Conservation (phyloP, 2,888 invertebrate genomes). For the Peribatodes rhomboidaria region DNA sequence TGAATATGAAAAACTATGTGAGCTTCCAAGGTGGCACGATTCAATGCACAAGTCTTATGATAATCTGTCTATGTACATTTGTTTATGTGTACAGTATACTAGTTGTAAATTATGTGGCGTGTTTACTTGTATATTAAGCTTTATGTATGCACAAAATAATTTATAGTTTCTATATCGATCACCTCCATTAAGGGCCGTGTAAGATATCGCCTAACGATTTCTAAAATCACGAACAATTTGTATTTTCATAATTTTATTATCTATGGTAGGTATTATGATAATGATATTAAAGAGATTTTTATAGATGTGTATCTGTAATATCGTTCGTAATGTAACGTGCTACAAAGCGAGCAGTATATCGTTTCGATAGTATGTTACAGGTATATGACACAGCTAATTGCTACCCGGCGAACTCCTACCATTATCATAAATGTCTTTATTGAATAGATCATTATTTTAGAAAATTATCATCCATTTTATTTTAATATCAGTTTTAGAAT, state of each 20-base stretch:
- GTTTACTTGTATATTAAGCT: slow-evolving; percentile 71
- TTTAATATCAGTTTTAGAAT: slow-evolving; percentile 16
- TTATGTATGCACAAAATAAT: slow-evolving; percentile 68
- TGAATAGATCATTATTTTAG: slow-evolving; percentile 12
- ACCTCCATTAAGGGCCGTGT: slow-evolving; percentile 36
- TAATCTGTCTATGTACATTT: slow-evolving; percentile 66
- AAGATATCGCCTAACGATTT: slow-evolving; percentile 26
- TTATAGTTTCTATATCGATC: slow-evolving; percentile 52
- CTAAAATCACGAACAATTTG: slow-evolving; percentile 21
- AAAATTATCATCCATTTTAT: slow-evolving; percentile 16
- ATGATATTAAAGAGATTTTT: neutral
- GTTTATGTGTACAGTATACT: slow-evolving; percentile 70
- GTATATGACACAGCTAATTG: too few species aligned
- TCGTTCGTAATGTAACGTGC: too few species aligned
- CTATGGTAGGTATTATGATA: neutral
- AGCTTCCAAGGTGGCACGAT: slow-evolving; percentile 33
- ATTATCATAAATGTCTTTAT: slow-evolving; percentile 8
- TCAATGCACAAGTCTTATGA: slow-evolving; percentile 51
- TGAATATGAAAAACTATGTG: neutral
- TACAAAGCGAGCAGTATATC: too few species aligned
- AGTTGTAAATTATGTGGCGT: slow-evolving; percentile 72
- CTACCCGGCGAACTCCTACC: neutral
- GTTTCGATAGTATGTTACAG: too few species aligned
- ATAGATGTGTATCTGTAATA: too few species aligned
- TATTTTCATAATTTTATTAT: slow-evolving; percentile 1